phyloP scores from a whole-genome alignment of 2,797 vertebrate genomes.

The Pantherophis alleghaniensis region DNA sequence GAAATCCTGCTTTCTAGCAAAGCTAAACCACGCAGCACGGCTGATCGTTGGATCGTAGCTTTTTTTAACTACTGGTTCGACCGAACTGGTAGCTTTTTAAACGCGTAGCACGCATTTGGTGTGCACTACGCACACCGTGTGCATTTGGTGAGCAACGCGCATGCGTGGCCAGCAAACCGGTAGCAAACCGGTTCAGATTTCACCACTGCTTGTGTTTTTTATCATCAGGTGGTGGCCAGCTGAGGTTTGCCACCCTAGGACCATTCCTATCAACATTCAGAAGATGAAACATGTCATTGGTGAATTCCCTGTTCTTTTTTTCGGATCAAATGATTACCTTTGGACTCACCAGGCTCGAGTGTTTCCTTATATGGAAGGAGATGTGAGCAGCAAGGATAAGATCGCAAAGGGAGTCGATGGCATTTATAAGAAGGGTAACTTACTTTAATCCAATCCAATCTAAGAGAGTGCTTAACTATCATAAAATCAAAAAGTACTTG shows the following conservation, averaged over 20 bases:
- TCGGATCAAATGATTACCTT: constrained; percentile 96
- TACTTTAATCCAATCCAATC: not conserved
- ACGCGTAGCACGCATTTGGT: too few relatives aligned
- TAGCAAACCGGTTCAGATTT: too few relatives aligned
- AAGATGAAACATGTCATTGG: constrained; percentile 95
- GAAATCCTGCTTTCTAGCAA: too few relatives aligned
- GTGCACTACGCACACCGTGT: too few relatives aligned
- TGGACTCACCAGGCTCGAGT: constrained; percentile 98
- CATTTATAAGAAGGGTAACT: constrained; percentile 92
- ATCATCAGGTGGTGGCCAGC: constrained; percentile 94
- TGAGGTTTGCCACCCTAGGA: constrained; percentile 93
- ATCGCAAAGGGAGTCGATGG: constrained; percentile 96
- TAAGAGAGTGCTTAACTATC: not conserved
- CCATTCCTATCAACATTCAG: constrained; percentile 92
- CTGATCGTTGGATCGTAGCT: too few relatives aligned
- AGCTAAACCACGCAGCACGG: too few relatives aligned
- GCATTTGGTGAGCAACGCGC: too few relatives aligned
- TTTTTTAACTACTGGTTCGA: too few relatives aligned
- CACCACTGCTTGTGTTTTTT: constrained; percentile 2
- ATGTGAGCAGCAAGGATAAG: constrained; percentile 95
- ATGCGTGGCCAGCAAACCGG: too few relatives aligned
- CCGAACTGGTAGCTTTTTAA: too few relatives aligned
- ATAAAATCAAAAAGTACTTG: not conserved
- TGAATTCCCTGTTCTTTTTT: constrained; percentile 96
- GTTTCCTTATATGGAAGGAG: constrained; percentile 98